Conservation (phyloP, 2,888 invertebrate species). For the Machimus atricapillus region DNA sequence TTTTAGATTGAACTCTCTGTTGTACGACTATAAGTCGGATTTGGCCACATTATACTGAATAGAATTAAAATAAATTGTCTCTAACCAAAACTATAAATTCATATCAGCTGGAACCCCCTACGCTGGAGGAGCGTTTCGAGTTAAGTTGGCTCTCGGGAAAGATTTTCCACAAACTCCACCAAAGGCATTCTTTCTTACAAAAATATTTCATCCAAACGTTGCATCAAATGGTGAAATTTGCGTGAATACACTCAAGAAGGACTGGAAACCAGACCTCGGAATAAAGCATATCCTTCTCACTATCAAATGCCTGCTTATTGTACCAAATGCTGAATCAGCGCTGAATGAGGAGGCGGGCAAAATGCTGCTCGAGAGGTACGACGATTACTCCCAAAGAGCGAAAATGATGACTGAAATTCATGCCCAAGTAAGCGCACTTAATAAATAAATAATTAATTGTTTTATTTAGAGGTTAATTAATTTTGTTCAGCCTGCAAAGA, state of each 20-base stretch:
- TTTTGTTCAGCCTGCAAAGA: conserved; percentile 64
- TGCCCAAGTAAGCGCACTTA: conserved; percentile 69
- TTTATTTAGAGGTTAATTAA: conserved; percentile 15
- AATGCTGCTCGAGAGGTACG: conserved; percentile 89
- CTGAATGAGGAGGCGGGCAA: conserved; percentile 97
- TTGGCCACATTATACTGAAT: too few relatives aligned
- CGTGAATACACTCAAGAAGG: conserved; percentile 94
- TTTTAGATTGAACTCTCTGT: too few relatives aligned
- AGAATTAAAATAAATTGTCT: too few relatives aligned
- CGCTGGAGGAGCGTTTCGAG: conserved; percentile 84
- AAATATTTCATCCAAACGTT: conserved; percentile 97
- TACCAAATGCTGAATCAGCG: conserved; percentile 96
- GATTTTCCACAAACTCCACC: conserved; percentile 93
- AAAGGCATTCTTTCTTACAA: conserved; percentile 91
- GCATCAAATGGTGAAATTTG: conserved; percentile 94
- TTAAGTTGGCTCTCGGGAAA: conserved; percentile 88
- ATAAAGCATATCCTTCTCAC: conserved; percentile 93
- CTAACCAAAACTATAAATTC: too few relatives aligned
- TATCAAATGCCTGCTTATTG: conserved; percentile 93
- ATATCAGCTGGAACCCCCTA: conserved; percentile 87
- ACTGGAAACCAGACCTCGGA: conserved; percentile 96
- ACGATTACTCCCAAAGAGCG: conserved; percentile 88
- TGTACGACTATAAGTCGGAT: too few relatives aligned
- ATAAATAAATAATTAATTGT: neutral
- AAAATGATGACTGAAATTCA: conserved; percentile 93